These are phyloP conservation scores for Diorhabda elongata DNA, from an alignment of 1,140 invertebrate species.

Conservation along the genomic window DNA sequence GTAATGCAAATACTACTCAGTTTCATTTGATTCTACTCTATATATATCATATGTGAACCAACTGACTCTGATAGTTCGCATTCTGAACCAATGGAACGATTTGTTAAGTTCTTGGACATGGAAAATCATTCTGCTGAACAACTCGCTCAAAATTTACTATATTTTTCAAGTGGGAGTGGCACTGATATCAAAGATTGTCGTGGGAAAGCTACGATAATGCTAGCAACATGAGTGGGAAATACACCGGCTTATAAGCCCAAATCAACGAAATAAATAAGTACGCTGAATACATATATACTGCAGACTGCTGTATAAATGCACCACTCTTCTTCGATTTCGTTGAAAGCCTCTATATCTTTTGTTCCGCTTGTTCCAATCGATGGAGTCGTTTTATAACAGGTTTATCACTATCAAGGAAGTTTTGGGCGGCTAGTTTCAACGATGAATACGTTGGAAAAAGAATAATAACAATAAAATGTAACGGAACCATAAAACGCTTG, in stretches of 20 bases:
- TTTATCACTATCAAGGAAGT: conserved; percentile 29
- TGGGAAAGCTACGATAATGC: conserved; percentile 47
- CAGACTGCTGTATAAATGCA: conserved; percentile 16
- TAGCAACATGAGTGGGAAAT: conserved; percentile 43
- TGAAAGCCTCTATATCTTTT: conserved; percentile 5
- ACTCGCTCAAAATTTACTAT: conserved; percentile 17
- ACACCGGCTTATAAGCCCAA: conserved; percentile 42
- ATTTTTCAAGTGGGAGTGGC: conserved; percentile 22
- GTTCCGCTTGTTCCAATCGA: conserved; percentile 18
- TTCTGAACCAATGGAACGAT: conserved; percentile 17
- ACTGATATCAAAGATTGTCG: conserved; percentile 35
- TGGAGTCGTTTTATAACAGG: conserved; percentile 23
- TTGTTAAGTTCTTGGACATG: conserved; percentile 13
- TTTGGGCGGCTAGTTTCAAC: conserved; percentile 24
- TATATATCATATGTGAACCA: neutral
- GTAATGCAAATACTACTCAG: no score
- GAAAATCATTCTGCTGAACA: conserved; percentile 17
- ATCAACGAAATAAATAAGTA: conserved; percentile 30
- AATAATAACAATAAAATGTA: conserved; percentile 25
- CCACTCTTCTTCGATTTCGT: neutral
- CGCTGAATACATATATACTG: conserved; percentile 31
- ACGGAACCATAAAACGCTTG: conserved; percentile 24
- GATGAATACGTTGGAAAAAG: conserved; percentile 29
- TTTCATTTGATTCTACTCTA: no score
- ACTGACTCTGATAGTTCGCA: conserved; percentile 1